A percentile compares a stretch with the other conserved stretches of the same genome.
Evolutionary conservation across 2,888 invertebrate species (phyloP).

Genomic region (Anorthoa munda): DNA sequence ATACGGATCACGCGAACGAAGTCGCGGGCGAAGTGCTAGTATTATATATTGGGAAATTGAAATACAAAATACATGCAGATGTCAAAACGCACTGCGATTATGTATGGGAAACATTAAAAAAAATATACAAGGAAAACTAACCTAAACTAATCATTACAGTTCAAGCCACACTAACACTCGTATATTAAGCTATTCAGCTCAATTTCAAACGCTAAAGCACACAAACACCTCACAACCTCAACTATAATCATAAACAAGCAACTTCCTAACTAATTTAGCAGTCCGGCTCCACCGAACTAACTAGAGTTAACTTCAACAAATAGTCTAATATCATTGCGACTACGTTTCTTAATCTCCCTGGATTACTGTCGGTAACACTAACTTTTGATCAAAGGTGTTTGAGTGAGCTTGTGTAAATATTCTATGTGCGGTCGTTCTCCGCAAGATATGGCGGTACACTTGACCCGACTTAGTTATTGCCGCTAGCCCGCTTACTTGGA

Average conservation of each 20-base stretch:
- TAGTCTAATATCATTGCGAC: constrained; percentile 40
- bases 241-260: constrained; percentile 53
- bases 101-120: not conserved
- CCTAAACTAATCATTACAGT: constrained; percentile 17
- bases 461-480: constrained; percentile 69
- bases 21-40: too few relatives aligned
- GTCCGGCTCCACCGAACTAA: constrained; percentile 45
- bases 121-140: not conserved
- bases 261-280: constrained; percentile 50
- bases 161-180: not conserved
- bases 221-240: constrained; percentile 40
- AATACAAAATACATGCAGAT: too few relatives aligned
- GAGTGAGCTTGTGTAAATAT: constrained; percentile 75
- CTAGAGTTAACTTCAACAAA: constrained; percentile 48
- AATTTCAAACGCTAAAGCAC: constrained; percentile 46
- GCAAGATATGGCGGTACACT: constrained; percentile 75
- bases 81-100: not conserved
- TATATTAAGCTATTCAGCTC: constrained; percentile 42
- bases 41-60: too few relatives aligned
- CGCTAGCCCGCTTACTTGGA: constrained; percentile 59
- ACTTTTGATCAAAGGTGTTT: constrained; percentile 70
- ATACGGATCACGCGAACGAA: too few relatives aligned
- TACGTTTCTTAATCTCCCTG: constrained; percentile 56
- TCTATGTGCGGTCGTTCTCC: constrained; percentile 74
- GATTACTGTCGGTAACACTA: constrained; percentile 52